Base-by-base conservation (phyloP, 2,888 invertebrate species). In the Caenorhabditis sp. region DNA sequence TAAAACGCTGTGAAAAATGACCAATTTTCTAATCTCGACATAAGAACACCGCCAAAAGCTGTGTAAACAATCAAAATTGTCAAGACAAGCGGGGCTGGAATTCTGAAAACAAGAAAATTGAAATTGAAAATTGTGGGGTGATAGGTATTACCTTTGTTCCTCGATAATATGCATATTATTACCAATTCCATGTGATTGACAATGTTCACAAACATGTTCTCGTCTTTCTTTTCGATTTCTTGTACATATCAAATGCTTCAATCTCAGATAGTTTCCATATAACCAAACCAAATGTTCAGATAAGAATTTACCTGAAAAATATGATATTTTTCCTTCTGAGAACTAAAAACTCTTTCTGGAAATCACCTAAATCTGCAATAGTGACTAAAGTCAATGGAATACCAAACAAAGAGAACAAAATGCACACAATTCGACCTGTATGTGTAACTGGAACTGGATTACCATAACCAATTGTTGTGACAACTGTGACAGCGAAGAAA, bases 401-500 rank as follows among this genome's bases (percentile, higher is more conserved):
- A 53, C 88, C 88, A 60, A 88, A 84, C 63, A 88, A 72, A 7
- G 88, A 87, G 70, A 84, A 87, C 59, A 87, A 61, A 25, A 87
- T 81, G 68, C 87, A 87, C 53, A 83, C 78, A 31, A 87, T 78
- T 21, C 87, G 74, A 49, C 87, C 87, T 25, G 79, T 60, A 58
- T 80, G 78, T 1, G 87, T 87, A 4, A 86, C 81, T 8, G 88
- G 88, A 20, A 88, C 88, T 10, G 88, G 88, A 63, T 88, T 87
- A 26, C 88, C 88, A 73, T 88, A 88, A 84, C 85, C 87, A 21
- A 87, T 87, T 1, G 87, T 87, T 1, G 87, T 87, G 23, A 87
- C 85, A 7, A 88, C 88, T 7, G 88, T 88, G 21, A 86, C 87
- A 17, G 88, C 88, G 67, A 88, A 88, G 79, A 88, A 88, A n/a